Base-by-base conservation (phyloP, 2,888 invertebrate species). In the Pilophorus perplexus region DNA sequence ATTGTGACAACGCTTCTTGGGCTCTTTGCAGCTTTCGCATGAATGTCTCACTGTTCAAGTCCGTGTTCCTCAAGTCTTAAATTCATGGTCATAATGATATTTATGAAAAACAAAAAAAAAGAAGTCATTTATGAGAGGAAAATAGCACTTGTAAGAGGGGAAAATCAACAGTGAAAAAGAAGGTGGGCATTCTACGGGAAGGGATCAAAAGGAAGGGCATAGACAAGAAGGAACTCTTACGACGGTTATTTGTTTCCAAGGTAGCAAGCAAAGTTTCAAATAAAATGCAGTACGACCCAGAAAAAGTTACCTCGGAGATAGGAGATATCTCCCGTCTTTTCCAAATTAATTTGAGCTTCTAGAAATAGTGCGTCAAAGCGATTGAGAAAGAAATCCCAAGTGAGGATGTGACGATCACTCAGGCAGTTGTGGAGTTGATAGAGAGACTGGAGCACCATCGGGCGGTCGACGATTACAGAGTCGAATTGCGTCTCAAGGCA, bases 401-500 rank as follows among this genome's bases (percentile, higher is more conserved):
- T 87, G 14, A 99, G 82, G 67, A 98, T 90, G 74, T 86, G 86
- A 48, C 95, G 83, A 77, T 96, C 93, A 72, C 90, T 90, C 27
- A 98, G 83, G 1, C 93, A 89, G 76, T 94, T 95, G 76, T 95
- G 93, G 4, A 99, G 83, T 76, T 97, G 93, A 77, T 94, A 93
- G 62, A 99, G 84, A 1, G 93, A 91, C 77, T 97, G 95, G 40
- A 99, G 83, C 27, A 99, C 92, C 84, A 98, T 90, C 0, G 97
- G 95, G 40, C 99, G 84, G 78, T 99, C 99, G 68, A 93, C 88
- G 68, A 97, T 94, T 70, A 98, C 95, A 68, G 91, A 84, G 81
- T 99, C 99, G 80, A 99, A 99, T 80, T 99, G 98, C 0, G 93
- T 90, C 81, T 99, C 98, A 79, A 99, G 80, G 78, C 98, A 98